Evolutionary conservation across 2,888 invertebrate species (phyloP).

Genomic region (Ethmia dodecea): DNA sequence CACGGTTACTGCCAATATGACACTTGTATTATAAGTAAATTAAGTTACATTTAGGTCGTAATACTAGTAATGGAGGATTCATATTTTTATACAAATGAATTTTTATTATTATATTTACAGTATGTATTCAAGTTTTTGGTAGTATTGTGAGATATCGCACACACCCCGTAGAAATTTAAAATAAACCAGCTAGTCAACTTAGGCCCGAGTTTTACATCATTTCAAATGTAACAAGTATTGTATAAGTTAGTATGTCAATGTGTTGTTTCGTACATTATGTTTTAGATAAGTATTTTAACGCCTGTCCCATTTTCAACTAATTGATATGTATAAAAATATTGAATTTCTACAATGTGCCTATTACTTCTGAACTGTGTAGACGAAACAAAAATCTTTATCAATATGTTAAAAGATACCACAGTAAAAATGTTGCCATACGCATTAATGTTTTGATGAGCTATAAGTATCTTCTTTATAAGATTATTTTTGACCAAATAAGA

Average conservation of each 20-base stretch:
- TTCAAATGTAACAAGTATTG: constrained; percentile 11
- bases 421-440: no score
- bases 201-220: constrained; percentile 17
- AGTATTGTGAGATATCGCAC: no score
- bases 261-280: constrained; percentile 2
- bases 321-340: constrained; percentile 31
- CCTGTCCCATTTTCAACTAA: constrained; percentile 5
- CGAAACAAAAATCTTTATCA: no score
- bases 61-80: constrained; percentile 31
- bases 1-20: constrained; percentile 71
- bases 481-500: no score
- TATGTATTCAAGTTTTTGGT: no score
- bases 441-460: no score
- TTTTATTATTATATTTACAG: constrained; percentile 10
- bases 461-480: no score
- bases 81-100: constrained; percentile 56
- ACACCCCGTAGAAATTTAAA: constrained; percentile 11
- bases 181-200: constrained; percentile 48
- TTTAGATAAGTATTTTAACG: background rate
- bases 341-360: constrained; percentile 15
- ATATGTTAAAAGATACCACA: no score
- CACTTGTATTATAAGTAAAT: constrained; percentile 44
- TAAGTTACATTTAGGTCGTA: constrained; percentile 15
- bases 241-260: background rate
- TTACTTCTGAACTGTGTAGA: no score